phyloP scores from a whole-genome alignment of 2,797 vertebrate genomes.

The Chiroxiphia lanceolata region DNA sequence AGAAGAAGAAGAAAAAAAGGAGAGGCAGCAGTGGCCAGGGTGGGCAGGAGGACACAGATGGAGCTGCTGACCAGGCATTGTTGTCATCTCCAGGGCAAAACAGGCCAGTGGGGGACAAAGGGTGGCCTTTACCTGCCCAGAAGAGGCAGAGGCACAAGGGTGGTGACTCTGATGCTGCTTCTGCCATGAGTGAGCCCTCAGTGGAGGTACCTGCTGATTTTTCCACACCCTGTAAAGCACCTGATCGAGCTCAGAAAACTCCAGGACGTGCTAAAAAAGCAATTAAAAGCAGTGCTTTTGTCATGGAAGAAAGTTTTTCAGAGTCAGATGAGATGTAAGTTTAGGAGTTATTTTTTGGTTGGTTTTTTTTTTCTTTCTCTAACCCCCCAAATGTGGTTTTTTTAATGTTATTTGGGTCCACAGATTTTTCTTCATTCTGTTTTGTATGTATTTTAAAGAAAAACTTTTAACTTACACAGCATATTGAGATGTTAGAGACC shows the following conservation, averaged over 20 bases:
- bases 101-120: neutral
- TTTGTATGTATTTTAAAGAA: neutral
- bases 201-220: rapidly evolving
- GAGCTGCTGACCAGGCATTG: rapidly evolving
- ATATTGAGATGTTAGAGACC: neutral
- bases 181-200: neutral
- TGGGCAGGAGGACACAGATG: rapidly evolving
- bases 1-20: slow-evolving; percentile 8
- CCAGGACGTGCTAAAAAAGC: rapidly evolving
- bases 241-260: rapidly evolving
- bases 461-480: neutral
- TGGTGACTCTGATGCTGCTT: neutral
- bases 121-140: rapidly evolving
- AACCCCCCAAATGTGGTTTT: rapidly evolving
- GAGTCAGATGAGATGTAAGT: neutral
- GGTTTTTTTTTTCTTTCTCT: rapidly evolving
- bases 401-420: neutral
- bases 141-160: neutral
- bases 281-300: rapidly evolving
- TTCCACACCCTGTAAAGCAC: neutral
- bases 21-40: neutral
- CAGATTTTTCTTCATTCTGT: neutral
- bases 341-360: neutral
- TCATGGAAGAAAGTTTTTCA: neutral
- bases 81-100: neutral